These are phyloP conservation scores for Epizoanthus rinbou DNA, from an alignment of 92 coral and sea anemone species.

Conservation along the genomic window DNA sequence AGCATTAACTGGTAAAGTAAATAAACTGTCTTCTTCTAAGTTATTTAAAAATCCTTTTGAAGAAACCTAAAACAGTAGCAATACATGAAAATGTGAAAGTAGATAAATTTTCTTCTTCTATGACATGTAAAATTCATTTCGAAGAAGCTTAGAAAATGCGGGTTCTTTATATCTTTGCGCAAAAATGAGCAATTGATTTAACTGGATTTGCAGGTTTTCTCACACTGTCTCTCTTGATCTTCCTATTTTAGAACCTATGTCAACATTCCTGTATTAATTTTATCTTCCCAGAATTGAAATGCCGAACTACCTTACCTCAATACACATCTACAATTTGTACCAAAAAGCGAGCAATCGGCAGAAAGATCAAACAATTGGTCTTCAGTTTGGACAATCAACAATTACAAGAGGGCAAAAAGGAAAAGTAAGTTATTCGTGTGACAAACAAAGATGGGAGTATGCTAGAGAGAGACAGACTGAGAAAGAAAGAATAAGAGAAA, in stretches of 20 bases:
- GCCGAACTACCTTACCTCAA: slow-evolving; percentile 72
- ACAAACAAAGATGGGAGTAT: too few species aligned
- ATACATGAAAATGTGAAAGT: slow-evolving; percentile 69
- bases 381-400: slow-evolving; percentile 57
- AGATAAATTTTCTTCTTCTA: neutral
- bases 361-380: slow-evolving; percentile 67
- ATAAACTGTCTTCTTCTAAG: neutral
- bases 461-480: too few species aligned
- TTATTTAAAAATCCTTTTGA: neutral
- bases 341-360: slow-evolving; percentile 72
- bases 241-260: neutral
- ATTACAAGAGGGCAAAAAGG: slow-evolving; percentile 52
- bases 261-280: neutral
- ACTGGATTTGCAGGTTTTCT: too few species aligned
- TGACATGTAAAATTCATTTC: neutral
- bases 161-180: too few species aligned
- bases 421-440: slow-evolving; percentile 52
- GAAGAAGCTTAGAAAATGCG: too few species aligned
- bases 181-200: too few species aligned
- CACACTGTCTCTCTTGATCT: too few species aligned
- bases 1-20: slow-evolving; percentile 80
- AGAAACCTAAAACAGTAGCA: slow-evolving; percentile 16
- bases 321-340: slow-evolving; percentile 72
- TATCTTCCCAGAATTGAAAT: slow-evolving; percentile 64
- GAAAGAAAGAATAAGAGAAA: too few species aligned